Percentiles rank a stretch among this genome's conserved stretches.
Conservation (phyloP, 2,113 vertebrate species). For the Spilogale gracilis region DNA sequence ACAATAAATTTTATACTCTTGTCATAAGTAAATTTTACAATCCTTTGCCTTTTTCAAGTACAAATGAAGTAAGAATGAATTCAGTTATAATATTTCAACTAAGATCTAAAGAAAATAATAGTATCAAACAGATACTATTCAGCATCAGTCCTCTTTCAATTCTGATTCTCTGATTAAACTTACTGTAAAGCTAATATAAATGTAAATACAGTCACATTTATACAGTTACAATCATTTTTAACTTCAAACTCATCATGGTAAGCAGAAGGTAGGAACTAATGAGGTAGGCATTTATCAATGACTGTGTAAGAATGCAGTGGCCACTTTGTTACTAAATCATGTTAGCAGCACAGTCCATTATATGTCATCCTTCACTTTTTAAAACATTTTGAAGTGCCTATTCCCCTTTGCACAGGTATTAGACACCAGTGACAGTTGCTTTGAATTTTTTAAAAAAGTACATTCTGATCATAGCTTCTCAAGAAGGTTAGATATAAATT, state of each 20-base stretch:
- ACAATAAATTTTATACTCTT: slow-evolving; percentile 80
- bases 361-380: slow-evolving; percentile 72
- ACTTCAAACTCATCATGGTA: slow-evolving; percentile 23
- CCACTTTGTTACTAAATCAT: slow-evolving; percentile 76
- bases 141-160: not conserved
- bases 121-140: not conserved
- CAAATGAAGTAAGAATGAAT: slow-evolving; percentile 59
- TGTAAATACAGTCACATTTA: not conserved
- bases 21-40: slow-evolving; percentile 74
- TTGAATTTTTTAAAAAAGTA: slow-evolving; percentile 90
- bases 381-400: slow-evolving; percentile 69
- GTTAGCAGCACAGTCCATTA: slow-evolving; percentile 67
- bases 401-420: slow-evolving; percentile 82
- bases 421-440: slow-evolving; percentile 84
- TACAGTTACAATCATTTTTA: slow-evolving; percentile 17
- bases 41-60: slow-evolving; percentile 69
- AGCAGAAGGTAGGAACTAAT: slow-evolving; percentile 80
- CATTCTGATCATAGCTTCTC: slow-evolving; percentile 87
- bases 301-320: slow-evolving; percentile 75
- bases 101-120: not conserved
- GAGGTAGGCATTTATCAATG: not conserved
- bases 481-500: slow-evolving; percentile 97
- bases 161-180: not conserved
- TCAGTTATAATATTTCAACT: slow-evolving; percentile 35
- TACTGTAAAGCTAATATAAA: not conserved